Percentiles rank a stretch among this genome's conserved stretches.
These are phyloP conservation scores for Cichladusa arquata DNA, from an alignment of 2,113 vertebrate genomes.

Conservation along the genomic window DNA sequence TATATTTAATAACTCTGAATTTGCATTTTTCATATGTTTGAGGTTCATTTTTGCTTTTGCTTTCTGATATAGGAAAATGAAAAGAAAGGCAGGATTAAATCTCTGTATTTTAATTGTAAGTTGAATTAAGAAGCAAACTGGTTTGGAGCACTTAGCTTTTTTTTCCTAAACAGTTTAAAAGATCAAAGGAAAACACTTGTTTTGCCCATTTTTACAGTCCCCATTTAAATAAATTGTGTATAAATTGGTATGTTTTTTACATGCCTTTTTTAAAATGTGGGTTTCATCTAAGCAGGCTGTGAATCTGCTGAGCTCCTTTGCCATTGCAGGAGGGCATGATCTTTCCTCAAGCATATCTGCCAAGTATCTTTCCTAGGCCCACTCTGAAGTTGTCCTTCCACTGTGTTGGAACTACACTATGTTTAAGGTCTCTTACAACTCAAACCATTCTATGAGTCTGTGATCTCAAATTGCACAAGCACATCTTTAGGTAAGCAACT, in stretches of 20 bases:
- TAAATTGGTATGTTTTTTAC: not conserved
- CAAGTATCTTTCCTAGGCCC: not conserved
- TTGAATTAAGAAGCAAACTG: not conserved
- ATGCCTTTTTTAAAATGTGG: rapidly evolving
- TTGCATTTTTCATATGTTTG: not conserved
- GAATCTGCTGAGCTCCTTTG: not conserved
- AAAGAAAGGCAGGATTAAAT: not conserved
- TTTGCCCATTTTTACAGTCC: not conserved
- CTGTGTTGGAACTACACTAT: too few relatives aligned
- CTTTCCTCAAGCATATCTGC: not conserved
- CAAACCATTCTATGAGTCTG: not conserved
- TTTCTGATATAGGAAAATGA: not conserved
- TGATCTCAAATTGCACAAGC: not conserved
- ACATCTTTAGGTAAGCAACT: not conserved
- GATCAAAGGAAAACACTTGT: not conserved
- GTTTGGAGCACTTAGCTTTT: not conserved
- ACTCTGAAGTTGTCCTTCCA: not conserved
- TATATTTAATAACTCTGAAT: not conserved
- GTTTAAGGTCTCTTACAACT: not conserved
- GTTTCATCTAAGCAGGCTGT: not conserved
- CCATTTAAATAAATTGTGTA: not conserved
- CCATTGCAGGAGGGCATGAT: not conserved
- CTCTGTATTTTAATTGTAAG: not conserved
- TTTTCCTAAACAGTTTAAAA: not conserved
- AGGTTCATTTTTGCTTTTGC: not conserved